Evolutionary conservation across 2,113 vertebrate species (phyloP).

Genomic region (Platanista minor): DNA sequence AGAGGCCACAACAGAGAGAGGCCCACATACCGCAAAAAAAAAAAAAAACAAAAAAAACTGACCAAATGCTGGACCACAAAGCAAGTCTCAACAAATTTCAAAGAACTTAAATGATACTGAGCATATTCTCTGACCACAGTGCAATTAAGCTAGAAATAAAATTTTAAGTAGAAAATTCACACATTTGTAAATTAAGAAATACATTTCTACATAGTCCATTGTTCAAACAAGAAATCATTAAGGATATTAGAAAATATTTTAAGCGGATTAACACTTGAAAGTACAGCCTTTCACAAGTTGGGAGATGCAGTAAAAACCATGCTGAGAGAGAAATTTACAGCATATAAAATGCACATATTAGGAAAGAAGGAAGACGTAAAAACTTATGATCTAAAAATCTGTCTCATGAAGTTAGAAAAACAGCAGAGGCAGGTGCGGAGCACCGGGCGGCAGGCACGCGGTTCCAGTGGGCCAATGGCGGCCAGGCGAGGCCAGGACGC

Average conservation of each 20-base stretch:
- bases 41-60: no score
- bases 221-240: neutral
- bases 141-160: neutral
- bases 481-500: neutral
- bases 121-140: neutral
- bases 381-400: neutral
- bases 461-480: neutral
- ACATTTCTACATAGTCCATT: neutral
- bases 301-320: neutral
- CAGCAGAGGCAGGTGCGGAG: neutral
- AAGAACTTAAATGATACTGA: neutral
- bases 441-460: rapidly evolving
- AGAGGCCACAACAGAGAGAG: no score
- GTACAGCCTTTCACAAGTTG: neutral
- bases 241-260: neutral
- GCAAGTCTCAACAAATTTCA: neutral
- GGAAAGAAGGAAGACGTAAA: neutral
- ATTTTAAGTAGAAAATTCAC: neutral
- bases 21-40: no score
- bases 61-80: neutral
- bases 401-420: no score
- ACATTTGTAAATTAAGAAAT: neutral
- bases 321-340: neutral
- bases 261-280: neutral
- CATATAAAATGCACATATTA: neutral